These are phyloP conservation scores for Apteryx mantelli DNA, from an alignment of 2,113 vertebrate genomes.

Conservation along the genomic window DNA sequence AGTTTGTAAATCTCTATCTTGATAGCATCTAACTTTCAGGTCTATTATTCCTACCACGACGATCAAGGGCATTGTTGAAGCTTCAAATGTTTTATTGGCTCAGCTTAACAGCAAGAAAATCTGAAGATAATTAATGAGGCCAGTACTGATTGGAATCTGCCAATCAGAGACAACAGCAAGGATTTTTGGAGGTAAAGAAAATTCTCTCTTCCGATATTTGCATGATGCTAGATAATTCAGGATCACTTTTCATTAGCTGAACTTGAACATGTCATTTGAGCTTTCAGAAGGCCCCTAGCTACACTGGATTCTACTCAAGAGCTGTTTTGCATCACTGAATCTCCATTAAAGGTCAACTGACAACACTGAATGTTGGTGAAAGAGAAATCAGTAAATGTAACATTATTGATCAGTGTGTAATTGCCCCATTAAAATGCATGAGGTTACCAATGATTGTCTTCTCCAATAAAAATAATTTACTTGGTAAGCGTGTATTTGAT, in stretches of 20 bases:
- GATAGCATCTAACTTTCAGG: conserved; percentile 15
- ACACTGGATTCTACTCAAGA: background rate
- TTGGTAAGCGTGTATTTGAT: background rate
- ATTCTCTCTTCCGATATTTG: background rate
- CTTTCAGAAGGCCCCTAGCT: conserved; percentile 14
- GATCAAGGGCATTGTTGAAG: background rate
- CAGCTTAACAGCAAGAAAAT: conserved; percentile 3
- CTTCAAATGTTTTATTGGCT: background rate
- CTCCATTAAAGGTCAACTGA: conserved; percentile 56
- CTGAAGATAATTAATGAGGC: conserved; percentile 17
- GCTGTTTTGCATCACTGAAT: conserved; percentile 51
- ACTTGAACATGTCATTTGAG: background rate
- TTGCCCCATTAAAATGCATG: conserved; percentile 53
- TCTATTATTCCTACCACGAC: conserved; percentile 1
- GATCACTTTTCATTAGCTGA: conserved; percentile 29
- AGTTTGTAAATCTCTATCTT: conserved; percentile 16
- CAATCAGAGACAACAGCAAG: background rate
- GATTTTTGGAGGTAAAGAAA: background rate
- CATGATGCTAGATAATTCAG: background rate
- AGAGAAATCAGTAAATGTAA: conserved; percentile 42
- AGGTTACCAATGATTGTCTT: conserved; percentile 32
- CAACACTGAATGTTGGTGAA: conserved; percentile 13
- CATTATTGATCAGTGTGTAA: conserved; percentile 41
- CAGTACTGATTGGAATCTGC: background rate
- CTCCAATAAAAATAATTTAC: conserved; percentile 42